Percentiles rank a stretch among this genome's conserved stretches.
phyloP scores from a whole-genome alignment of 2,797 vertebrate species.

The Distichodus sexfasciatus region DNA sequence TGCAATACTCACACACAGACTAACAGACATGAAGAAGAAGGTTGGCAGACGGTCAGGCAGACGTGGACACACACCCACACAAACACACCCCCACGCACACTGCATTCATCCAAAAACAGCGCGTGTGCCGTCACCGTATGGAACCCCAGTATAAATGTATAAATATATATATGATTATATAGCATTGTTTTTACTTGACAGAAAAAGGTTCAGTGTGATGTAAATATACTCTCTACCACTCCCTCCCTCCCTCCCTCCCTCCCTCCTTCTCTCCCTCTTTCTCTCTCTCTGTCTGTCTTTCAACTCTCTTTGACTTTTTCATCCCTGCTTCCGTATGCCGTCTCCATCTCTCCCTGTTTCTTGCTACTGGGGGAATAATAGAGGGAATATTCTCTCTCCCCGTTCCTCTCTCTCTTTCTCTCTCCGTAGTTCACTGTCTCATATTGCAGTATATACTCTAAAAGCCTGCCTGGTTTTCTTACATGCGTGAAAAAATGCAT shows the following conservation, averaged over 20 bases:
- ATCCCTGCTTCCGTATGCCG: constrained; percentile 38
- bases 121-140: constrained; percentile 58
- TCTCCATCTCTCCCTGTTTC: constrained; percentile 25
- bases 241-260: background rate
- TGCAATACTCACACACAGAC: constrained; percentile 38
- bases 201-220: constrained; percentile 75
- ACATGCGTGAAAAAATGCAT: constrained; percentile 71
- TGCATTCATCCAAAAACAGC: constrained; percentile 60
- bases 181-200: constrained; percentile 79
- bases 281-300: constrained; percentile 53
- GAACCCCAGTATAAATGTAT: constrained; percentile 73
- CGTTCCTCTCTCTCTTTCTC: constrained; percentile 28
- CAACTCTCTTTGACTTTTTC: constrained; percentile 34
- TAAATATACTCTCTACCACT: constrained; percentile 69
- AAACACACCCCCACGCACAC: background rate
- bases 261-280: constrained; percentile 3
- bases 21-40: no score
- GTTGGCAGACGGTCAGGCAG: background rate
- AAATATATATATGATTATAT: constrained; percentile 77
- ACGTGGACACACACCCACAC: constrained; percentile 35
- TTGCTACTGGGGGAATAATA: no score
- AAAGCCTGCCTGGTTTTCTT: constrained; percentile 79
- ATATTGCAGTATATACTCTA: constrained; percentile 73
- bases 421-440: constrained; percentile 61
- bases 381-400: constrained; percentile 40